Evolutionary conservation across 53 echinoderm and acorn worm species (phyloP).

Genomic region (Actinopyga echinites): DNA sequence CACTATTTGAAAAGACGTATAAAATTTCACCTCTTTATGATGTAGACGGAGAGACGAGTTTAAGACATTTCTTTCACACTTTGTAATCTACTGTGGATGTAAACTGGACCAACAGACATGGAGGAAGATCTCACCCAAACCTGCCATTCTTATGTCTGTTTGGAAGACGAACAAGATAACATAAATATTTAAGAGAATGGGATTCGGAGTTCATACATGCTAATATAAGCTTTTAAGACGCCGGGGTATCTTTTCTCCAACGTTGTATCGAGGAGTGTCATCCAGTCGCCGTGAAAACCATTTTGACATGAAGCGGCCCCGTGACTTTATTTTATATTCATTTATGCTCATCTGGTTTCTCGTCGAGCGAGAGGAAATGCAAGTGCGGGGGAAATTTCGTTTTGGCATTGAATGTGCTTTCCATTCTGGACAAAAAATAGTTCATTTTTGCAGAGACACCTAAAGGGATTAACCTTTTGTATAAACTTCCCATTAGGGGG

Average conservation of each 20-base stretch:
- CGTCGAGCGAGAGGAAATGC: background rate
- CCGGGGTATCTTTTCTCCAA: too few relatives aligned
- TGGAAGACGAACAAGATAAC: background rate
- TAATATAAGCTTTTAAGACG: too few relatives aligned
- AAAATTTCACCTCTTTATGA: too few relatives aligned
- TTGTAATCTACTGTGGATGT: background rate
- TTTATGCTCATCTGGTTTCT: constrained; percentile 26
- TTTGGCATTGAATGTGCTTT: too few relatives aligned
- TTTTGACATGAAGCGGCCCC: constrained; percentile 4
- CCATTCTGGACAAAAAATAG: too few relatives aligned
- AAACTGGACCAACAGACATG: background rate
- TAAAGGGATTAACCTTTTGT: too few relatives aligned
- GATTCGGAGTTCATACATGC: background rate
- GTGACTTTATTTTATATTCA: constrained; percentile 27
- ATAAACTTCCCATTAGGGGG: too few relatives aligned
- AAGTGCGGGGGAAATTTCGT: background rate
- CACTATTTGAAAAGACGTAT: too few relatives aligned
- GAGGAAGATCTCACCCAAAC: background rate
- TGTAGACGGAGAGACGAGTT: background rate
- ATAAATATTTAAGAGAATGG: constrained; percentile 12
- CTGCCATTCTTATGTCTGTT: background rate
- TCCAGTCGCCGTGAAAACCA: background rate
- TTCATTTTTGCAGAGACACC: too few relatives aligned
- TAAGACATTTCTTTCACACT: constrained; percentile 8
- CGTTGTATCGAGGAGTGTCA: too few relatives aligned